Conservation (phyloP, 2,888 invertebrate species). For the Aleiodes testaceus region DNA sequence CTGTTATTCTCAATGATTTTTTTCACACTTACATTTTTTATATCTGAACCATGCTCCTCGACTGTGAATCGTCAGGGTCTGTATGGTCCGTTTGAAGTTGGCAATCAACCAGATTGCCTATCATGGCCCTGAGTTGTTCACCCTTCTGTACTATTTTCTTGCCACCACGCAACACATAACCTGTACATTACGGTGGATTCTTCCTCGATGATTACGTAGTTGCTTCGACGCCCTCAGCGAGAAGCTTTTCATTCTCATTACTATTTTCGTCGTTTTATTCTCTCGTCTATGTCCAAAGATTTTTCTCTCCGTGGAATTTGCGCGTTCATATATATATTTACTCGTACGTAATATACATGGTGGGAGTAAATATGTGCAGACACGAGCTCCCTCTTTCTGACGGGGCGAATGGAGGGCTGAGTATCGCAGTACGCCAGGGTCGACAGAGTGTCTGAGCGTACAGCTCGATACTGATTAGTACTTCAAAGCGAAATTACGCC, state of each 20-base stretch:
- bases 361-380: background rate
- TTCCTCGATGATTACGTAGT: constrained; percentile 43
- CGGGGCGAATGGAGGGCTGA: constrained; percentile 38
- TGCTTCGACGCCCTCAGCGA: constrained; percentile 38
- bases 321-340: background rate
- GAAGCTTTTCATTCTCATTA: constrained; percentile 42
- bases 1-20: background rate
- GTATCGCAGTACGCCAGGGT: constrained; percentile 34
- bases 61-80: background rate
- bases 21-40: background rate
- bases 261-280: constrained; percentile 25
- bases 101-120: constrained; percentile 73
- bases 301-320: constrained; percentile 52
- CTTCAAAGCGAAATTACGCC: constrained; percentile 61
- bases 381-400: background rate
- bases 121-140: constrained; percentile 60
- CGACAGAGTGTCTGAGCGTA: constrained; percentile 48
- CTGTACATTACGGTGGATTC: constrained; percentile 44
- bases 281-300: constrained; percentile 37
- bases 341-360: background rate
- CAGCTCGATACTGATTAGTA: constrained; percentile 69
- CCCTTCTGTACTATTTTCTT: constrained; percentile 17
- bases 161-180: constrained; percentile 38
- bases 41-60: background rate
- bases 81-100: constrained; percentile 70